Evolutionary conservation across 37 sponge, comb jelly and placozoan species (phyloP), one percentile per base, ranked within the genome.

Genomic region (Chondrosia reniformis): DNA sequence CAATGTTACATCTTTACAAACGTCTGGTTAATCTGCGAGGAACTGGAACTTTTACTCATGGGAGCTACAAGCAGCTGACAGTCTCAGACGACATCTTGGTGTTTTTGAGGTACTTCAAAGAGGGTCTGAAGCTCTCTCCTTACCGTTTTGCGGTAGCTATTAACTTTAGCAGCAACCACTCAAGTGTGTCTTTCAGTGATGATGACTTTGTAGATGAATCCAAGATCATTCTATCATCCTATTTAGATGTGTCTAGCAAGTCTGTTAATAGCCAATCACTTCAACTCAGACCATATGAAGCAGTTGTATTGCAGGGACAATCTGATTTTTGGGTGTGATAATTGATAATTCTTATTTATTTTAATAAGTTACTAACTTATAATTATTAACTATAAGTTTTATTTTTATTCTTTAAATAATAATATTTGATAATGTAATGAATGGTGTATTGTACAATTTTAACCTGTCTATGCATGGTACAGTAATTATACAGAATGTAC

Each of bases 1-100:
- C 92, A 21, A 80, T 76, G 73, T 52, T 95, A 36, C 4, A 40
- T 10, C 71, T 91, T 8, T 95, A 92, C 71, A 64, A 74, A 22
- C 42, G 54, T 30, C 63, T 95, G 24, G 79, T 78, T 8, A 4
- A 73, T 25, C 59, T 95, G 58, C 42, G 83, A n/a, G 55, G 55
- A 13, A 63, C 46, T 46, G 10, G 63, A 27, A 8, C 40, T 4
- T 83, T 86, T 3, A 74, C 85, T 34, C 57, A 75, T 55, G 71
- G 76, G 27, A 31, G 65, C 22, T 40, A 46, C 41, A 87, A 91
- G 37, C 9, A 46, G 0, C 22, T 15, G 3, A 34, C 85, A 38
- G 19, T 43, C 56, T 79, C 86, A 36, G 63, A 63, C 4, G 78
- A 85, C 5, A 32, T 82, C 25, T 73, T 79, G 46, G 88, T 76